Evolutionary conservation across 1,140 invertebrate species (phyloP).

Genomic region (Panagrolaimus sp.): DNA sequence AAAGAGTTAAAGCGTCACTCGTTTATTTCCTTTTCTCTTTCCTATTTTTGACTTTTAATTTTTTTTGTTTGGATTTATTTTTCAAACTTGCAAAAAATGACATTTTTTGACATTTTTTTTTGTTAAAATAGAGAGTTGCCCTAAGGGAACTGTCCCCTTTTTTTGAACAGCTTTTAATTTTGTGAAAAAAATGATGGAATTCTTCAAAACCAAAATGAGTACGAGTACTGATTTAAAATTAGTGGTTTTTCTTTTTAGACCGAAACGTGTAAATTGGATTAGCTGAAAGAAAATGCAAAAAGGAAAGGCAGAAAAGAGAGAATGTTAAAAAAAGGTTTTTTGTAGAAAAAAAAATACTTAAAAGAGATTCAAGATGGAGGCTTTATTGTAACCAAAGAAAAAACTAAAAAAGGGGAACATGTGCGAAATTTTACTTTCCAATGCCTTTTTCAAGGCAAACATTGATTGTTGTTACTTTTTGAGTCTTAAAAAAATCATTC

Average conservation of each 20-base stretch:
- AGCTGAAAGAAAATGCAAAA: too few relatives aligned
- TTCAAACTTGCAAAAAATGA: neutral
- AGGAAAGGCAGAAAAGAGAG: too few relatives aligned
- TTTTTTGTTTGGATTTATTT: neutral
- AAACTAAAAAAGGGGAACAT: too few relatives aligned
- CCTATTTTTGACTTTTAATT: neutral
- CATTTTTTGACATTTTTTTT: neutral
- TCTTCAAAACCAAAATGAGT: neutral
- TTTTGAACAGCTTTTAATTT: neutral
- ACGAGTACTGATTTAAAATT: conserved; percentile 1
- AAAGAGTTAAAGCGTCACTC: neutral
- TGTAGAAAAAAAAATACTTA: too few relatives aligned
- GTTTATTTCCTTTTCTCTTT: conserved; percentile 2
- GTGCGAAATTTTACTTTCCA: too few relatives aligned
- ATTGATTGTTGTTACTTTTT: too few relatives aligned
- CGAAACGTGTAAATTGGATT: too few relatives aligned
- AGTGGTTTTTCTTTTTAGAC: neutral
- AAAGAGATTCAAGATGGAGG: too few relatives aligned
- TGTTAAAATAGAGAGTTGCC: conserved; percentile 20
- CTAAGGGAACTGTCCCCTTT: neutral
- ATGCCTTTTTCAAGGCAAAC: too few relatives aligned
- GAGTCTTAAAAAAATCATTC: too few relatives aligned
- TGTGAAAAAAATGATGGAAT: neutral
- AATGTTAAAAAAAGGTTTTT: too few relatives aligned
- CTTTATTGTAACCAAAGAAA: too few relatives aligned